Conservation (phyloP, 2,888 invertebrate species). For the Andrena dorsata region DNA sequence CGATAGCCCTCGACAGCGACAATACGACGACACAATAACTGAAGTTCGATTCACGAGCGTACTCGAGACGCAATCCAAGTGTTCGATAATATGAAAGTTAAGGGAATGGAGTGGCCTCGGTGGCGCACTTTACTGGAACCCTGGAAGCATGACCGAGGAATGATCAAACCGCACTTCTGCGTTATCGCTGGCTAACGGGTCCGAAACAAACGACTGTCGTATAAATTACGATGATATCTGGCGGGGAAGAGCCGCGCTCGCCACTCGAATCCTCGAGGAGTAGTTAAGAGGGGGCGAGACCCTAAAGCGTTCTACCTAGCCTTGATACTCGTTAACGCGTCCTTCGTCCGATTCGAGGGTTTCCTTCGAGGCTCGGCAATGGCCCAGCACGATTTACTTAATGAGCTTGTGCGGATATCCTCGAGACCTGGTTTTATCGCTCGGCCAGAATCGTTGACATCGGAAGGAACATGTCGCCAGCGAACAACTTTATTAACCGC, state of each 20-base stretch:
- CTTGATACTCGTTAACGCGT: constrained; percentile 67
- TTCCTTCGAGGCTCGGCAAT: constrained; percentile 30
- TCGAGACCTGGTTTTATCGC: constrained; percentile 55
- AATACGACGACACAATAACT: constrained; percentile 36
- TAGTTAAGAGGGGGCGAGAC: constrained; percentile 18
- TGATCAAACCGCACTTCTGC: constrained; percentile 70
- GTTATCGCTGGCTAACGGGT: constrained; percentile 68
- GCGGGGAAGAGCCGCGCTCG: constrained; percentile 22
- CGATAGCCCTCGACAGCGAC: constrained; percentile 27
- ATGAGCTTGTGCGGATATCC: constrained; percentile 56
- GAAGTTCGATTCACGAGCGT: constrained; percentile 40
- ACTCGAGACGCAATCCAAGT: constrained; percentile 37
- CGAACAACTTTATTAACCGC: constrained; percentile 48
- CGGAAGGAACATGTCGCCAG: constrained; percentile 28
- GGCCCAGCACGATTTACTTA: constrained; percentile 62
- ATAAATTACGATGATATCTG: constrained; percentile 77
- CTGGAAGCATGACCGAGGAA: constrained; percentile 41
- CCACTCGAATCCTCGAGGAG: constrained; percentile 55
- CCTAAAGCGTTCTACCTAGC: constrained; percentile 37
- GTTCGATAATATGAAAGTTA: constrained; percentile 56
- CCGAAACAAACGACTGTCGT: constrained; percentile 76
- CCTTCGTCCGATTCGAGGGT: constrained; percentile 48
- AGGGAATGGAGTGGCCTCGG: constrained; percentile 35
- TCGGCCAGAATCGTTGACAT: constrained; percentile 31
- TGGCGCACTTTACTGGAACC: constrained; percentile 29